These are phyloP conservation scores for Eueremaeus valkanovi DNA, from an alignment of 2,888 invertebrate genomes.

Conservation along the genomic window DNA sequence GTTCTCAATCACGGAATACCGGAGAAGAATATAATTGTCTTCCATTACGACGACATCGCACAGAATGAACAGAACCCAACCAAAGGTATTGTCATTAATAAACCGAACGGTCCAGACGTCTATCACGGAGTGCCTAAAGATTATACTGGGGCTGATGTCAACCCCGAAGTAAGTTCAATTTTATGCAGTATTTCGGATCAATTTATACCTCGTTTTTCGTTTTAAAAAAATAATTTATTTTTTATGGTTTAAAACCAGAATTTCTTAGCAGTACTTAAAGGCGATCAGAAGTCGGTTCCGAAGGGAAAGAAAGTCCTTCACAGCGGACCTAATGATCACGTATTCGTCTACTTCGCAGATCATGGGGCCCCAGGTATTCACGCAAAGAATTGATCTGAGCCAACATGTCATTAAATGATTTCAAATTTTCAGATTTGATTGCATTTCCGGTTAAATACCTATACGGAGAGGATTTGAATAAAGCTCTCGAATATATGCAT, in stretches of 20 bases:
- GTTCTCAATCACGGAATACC: constrained; percentile 58
- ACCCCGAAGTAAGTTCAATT: constrained; percentile 50
- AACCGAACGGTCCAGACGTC: constrained; percentile 59
- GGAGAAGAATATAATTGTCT: constrained; percentile 59
- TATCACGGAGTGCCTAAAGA: constrained; percentile 59
- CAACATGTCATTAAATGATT: background rate
- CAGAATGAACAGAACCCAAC: constrained; percentile 57
- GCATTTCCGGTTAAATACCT: constrained; percentile 56
- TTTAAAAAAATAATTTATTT: background rate
- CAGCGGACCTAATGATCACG: constrained; percentile 56
- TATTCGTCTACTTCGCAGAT: constrained; percentile 62
- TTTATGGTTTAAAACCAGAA: constrained; percentile 47
- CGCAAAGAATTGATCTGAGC: background rate
- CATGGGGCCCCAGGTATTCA: constrained; percentile 59
- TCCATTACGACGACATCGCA: constrained; percentile 63
- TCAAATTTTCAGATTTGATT: constrained; percentile 48
- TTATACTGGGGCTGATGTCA: constrained; percentile 58
- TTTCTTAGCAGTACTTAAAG: constrained; percentile 59
- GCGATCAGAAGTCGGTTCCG: constrained; percentile 51
- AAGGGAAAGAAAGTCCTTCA: constrained; percentile 34
- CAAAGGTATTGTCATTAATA: constrained; percentile 59
- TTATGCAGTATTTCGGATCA: background rate
- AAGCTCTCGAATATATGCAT: constrained; percentile 54
- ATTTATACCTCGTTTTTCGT: too few relatives aligned
- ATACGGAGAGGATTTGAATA: constrained; percentile 50